Evolutionary conservation across 2,888 invertebrate species (phyloP).

Genomic region (Desoria tigrina): DNA sequence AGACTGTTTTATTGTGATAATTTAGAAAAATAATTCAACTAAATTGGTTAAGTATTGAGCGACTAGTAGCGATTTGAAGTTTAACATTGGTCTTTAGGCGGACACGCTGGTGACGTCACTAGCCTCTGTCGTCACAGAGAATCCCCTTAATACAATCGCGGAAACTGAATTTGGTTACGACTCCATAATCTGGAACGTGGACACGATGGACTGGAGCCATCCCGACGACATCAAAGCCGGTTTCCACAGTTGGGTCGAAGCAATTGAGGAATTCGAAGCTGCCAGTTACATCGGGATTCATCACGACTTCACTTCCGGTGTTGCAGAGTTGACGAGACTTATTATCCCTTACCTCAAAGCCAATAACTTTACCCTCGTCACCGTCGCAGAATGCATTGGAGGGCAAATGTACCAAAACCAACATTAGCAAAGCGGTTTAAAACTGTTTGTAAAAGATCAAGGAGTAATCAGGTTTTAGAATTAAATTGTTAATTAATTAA

Average conservation of each 20-base stretch:
- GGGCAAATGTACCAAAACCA: neutral
- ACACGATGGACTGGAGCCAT: conserved; percentile 27
- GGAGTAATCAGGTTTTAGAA: too few relatives aligned
- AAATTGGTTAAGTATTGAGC: too few relatives aligned
- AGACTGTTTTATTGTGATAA: too few relatives aligned
- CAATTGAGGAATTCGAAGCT: neutral
- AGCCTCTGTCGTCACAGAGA: too few relatives aligned
- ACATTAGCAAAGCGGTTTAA: too few relatives aligned
- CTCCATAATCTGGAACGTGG: conserved; percentile 30
- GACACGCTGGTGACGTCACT: conserved; percentile 20
- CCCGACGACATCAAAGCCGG: conserved; percentile 15
- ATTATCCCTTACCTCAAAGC: conserved; percentile 29
- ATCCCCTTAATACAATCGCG: conserved; percentile 12
- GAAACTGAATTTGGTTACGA: conserved; percentile 23
- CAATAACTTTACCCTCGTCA: conserved; percentile 30
- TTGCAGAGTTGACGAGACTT: conserved; percentile 14
- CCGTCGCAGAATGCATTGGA: conserved; percentile 32
- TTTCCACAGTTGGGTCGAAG: conserved; percentile 8
- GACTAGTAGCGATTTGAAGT: too few relatives aligned
- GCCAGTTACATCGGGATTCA: conserved; percentile 33
- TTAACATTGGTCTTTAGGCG: too few relatives aligned
- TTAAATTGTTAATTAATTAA: too few relatives aligned
- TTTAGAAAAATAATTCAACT: too few relatives aligned
- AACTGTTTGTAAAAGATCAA: too few relatives aligned
- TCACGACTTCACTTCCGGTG: conserved; percentile 25